phyloP scores from a whole-genome alignment of 2,113 vertebrate species.

The Ictalurus punctatus region DNA sequence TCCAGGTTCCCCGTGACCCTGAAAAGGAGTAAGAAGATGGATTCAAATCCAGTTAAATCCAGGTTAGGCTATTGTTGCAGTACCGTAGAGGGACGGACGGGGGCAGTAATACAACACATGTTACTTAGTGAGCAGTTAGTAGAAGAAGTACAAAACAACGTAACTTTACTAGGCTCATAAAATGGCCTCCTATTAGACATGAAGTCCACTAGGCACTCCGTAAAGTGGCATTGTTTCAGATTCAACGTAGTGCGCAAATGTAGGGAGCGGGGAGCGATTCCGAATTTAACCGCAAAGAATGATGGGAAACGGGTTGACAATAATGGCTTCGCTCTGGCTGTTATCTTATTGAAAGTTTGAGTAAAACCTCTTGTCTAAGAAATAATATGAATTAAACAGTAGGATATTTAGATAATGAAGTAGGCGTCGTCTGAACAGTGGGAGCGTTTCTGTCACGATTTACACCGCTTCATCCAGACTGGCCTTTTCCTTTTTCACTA shows the following conservation, averaged over 20 bases:
- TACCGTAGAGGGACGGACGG: not conserved
- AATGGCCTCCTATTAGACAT: not conserved
- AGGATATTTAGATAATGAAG: not conserved
- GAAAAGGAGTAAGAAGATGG: too few species aligned
- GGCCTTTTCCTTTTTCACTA: not conserved
- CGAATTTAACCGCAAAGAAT: not conserved
- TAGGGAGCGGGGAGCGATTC: not conserved
- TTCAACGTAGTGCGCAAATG: not conserved
- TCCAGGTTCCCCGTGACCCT: too few species aligned
- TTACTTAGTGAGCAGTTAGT: not conserved
- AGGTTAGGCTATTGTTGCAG: not conserved
- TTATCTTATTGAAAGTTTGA: slow-evolving; percentile 14
- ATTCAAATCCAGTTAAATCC: not conserved
- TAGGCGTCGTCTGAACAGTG: not conserved
- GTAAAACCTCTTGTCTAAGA: not conserved
- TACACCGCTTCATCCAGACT: not conserved
- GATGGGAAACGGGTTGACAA: slow-evolving; percentile 10
- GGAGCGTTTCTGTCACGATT: not conserved
- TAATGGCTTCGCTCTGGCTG: slow-evolving; percentile 25
- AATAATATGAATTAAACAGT: not conserved
- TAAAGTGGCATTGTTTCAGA: not conserved
- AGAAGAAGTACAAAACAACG: not conserved
- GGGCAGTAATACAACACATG: not conserved
- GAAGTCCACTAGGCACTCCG: not conserved
- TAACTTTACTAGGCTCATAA: not conserved